Base-by-base conservation (phyloP, 2,888 invertebrate species). In the Cryptus armator region DNA sequence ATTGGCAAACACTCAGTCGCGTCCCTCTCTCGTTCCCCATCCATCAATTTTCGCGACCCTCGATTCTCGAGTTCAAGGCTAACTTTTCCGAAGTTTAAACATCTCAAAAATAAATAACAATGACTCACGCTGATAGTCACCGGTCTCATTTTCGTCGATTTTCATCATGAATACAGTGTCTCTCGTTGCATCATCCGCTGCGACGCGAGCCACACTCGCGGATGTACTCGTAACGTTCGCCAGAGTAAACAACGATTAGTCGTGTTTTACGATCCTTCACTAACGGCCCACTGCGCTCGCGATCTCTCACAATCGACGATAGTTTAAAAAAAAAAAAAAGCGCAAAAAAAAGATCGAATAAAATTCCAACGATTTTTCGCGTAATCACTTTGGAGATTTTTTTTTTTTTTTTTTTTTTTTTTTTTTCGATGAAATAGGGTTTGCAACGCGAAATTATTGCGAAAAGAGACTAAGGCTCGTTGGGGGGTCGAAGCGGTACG, bases 121-220 rank as follows among this genome's bases (percentile, higher is more conserved):
- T 59, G 51, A 90, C 91, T 91, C 87, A 91, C 91, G 89, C 82
- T 87, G 88, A 75, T 86, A 71, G 72, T 75, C 84, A 70, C 77
- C 84, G 53, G 81, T 86, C 16, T 89, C 89, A 62, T 88, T 88
- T 46, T 86, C 89, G 87, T 89, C 86, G 85, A 91, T 89, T 89
- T 90, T 91, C 90, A 91, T 90, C 87, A 72, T 90, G 88, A 84
- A 56, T 72, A 51, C 19, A 48, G 68, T 70, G 46, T 68, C 76
- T 51, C 32, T 67, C 72, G 81, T 87, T 83, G 83, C 85, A 87
- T 86, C 72, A 83, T 86, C 77, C 64, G 66, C 46, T 43, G 48
- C 70, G 53, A 16, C 56, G 62, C 64, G 48, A 70, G 80, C 59
- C 43, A 67, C 66, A 16, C 46, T 74, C 14, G 19, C 46, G 56